Base-by-base conservation (phyloP, 2,797 vertebrate genomes). In the Phrynocephalus guinanensis region DNA sequence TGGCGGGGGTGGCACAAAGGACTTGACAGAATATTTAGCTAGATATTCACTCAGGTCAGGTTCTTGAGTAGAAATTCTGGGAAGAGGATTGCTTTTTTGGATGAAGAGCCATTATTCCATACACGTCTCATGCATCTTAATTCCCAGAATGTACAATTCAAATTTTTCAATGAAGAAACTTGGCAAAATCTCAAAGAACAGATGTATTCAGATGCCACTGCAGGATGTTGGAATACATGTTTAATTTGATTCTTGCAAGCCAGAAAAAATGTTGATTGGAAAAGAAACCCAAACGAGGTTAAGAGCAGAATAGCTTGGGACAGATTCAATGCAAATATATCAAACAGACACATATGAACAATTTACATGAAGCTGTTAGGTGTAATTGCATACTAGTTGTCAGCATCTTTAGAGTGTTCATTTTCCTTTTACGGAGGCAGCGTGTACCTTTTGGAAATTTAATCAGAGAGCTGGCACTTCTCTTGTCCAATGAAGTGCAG, bases 201-300 rank as follows among this genome's bases (percentile, higher is more conserved):
- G 70, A 78, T 85, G 83, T 76, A 82, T 76, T 85, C 63, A n/a
- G 83, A 88, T 85, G 78, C n/a, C 85, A 78, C 78, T 44, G 48
- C 26, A 81, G 30, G 78, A 88, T 85, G 18, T 24, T 85, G 78
- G 44, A 63, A 80, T 88, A 75, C 16, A 44, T 88, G 28, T 85
- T 80, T 82, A 88, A 88, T 83, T 68, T 83, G 63, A 77, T 67
- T 78, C 73, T 83, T 7, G 48, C 77, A 78, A 73, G 83, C 63
- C 66, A 83, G 86, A 83, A 87, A 75, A 83, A 16, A 87, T 82
- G 86, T 82, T 87, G 56, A 87, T 87, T 82, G 67, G 70, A 30
- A 73, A 56, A 50, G 63, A 76, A 76, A 85, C 81, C 38, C 10
- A 60, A 85, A 85, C 78, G 81, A 88, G 83, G 77, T 56, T 81